Percentiles rank a stretch among this genome's conserved stretches.
These are phyloP conservation scores for Corvus moneduloides DNA, from an alignment of 2,113 vertebrate species.

Conservation along the genomic window DNA sequence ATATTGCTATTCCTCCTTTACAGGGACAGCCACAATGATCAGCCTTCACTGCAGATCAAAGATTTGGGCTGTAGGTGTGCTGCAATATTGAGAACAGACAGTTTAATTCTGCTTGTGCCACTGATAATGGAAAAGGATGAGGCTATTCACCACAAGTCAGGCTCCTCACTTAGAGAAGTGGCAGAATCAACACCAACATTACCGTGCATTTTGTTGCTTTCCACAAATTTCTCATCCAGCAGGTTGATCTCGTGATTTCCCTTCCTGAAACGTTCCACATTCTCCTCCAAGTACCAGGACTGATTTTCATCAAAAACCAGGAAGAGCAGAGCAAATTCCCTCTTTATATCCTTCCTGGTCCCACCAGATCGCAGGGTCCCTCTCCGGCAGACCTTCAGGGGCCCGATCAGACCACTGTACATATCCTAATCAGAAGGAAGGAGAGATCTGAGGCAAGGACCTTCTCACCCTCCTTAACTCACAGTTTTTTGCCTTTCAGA, in stretches of 20 bases:
- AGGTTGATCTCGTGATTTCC: not conserved
- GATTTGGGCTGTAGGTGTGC: not conserved
- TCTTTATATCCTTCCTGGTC: conserved; percentile 57
- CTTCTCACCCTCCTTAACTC: not conserved
- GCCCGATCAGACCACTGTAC: conserved; percentile 76
- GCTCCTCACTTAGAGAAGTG: not conserved
- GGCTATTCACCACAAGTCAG: not conserved
- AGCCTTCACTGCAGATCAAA: not conserved
- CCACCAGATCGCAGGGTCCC: conserved; percentile 54
- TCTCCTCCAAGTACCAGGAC: conserved; percentile 80
- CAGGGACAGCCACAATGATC: not conserved
- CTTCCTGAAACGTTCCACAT: conserved; percentile 50
- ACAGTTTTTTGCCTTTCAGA: not conserved
- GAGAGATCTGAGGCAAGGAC: not conserved
- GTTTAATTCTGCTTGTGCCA: not conserved
- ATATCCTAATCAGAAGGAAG: conserved; percentile 59
- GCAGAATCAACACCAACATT: not conserved
- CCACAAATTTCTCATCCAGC: conserved; percentile 70
- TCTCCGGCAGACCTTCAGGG: conserved; percentile 71
- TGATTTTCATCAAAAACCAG: conserved; percentile 80
- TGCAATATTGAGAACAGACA: not conserved
- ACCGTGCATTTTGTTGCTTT: conserved; percentile 84
- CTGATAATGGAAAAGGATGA: not conserved
- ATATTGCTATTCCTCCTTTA: not conserved
- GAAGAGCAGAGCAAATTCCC: conserved; percentile 80